A percentile compares a stretch with the other conserved stretches of the same genome.
phyloP scores from a whole-genome alignment of 2,888 invertebrate species.

The Subacronicta megacephala region DNA sequence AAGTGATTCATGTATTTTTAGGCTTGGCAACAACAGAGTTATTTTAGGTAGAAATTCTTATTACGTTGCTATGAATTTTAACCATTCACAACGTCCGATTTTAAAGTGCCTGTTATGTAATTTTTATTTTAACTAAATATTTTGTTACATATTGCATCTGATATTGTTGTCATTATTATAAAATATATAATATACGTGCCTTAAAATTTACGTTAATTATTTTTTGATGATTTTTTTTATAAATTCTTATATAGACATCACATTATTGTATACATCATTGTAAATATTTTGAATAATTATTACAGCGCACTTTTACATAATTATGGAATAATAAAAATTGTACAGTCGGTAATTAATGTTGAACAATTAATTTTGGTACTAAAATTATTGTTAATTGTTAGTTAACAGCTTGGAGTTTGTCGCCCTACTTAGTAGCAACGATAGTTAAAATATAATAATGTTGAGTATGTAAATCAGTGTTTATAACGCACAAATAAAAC shows the following conservation, averaged over 20 bases:
- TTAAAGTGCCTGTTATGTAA: neutral
- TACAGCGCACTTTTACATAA: slow-evolving; percentile 38
- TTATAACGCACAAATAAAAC: slow-evolving; percentile 25
- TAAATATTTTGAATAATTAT: slow-evolving; percentile 44
- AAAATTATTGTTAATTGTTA: slow-evolving; percentile 23
- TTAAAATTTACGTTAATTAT: slow-evolving; percentile 45
- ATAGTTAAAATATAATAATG: no score
- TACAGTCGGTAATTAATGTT: slow-evolving; percentile 35
- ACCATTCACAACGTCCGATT: neutral
- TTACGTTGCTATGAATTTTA: no score
- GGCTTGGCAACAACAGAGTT: neutral
- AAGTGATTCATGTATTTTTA: neutral
- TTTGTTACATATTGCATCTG: slow-evolving; percentile 10
- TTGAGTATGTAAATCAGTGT: no score
- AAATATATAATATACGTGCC: slow-evolving; percentile 41
- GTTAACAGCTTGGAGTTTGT: slow-evolving; percentile 3
- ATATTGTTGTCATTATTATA: slow-evolving; percentile 38
- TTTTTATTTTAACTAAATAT: neutral
- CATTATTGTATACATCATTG: slow-evolving; percentile 39
- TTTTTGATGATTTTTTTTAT: slow-evolving; percentile 48
- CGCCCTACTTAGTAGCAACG: neutral
- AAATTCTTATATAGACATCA: slow-evolving; percentile 40
- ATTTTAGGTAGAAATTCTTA: neutral
- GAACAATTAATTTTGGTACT: slow-evolving; percentile 36
- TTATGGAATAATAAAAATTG: slow-evolving; percentile 36